Percentiles rank a stretch among this genome's conserved stretches.
phyloP scores from a whole-genome alignment of 53 echinoderm and acorn worm species.

The Apostichopus leukothele region DNA sequence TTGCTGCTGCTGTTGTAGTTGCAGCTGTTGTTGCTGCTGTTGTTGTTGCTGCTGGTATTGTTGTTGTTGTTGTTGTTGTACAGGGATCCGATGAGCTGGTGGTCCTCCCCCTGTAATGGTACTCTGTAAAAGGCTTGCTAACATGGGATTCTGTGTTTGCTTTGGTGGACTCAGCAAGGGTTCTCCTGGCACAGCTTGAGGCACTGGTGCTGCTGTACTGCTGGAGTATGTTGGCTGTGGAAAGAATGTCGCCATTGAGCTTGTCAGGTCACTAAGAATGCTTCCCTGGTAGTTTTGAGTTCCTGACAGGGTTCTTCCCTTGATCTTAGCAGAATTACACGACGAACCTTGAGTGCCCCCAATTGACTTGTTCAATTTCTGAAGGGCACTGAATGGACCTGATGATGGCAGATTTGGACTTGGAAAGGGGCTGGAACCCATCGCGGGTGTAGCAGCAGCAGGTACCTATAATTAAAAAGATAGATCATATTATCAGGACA shows the following conservation, averaged over 20 bases:
- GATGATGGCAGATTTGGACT: conserved; percentile 32
- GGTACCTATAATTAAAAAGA: conserved; percentile 18
- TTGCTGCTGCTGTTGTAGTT: conserved; percentile 44
- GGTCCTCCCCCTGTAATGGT: conserved; percentile 43
- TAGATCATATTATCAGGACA: neutral
- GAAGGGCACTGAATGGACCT: conserved; percentile 34
- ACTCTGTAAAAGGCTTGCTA: conserved; percentile 82
- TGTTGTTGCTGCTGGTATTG: conserved; percentile 16
- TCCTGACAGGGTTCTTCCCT: conserved; percentile 2
- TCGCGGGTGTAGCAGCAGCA: conserved; percentile 38
- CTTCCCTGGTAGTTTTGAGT: conserved; percentile 45
- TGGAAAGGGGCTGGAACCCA: conserved; percentile 2
- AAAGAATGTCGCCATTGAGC: conserved; percentile 57
- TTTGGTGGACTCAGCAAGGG: conserved; percentile 29
- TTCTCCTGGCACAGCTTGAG: neutral
- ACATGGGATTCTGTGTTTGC: conserved; percentile 91
- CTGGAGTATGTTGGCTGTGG: conserved; percentile 45
- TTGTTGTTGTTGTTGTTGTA: neutral
- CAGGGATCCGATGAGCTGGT: neutral
- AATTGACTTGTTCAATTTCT: conserved; percentile 13
- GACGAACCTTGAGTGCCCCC: neutral
- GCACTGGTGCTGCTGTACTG: neutral
- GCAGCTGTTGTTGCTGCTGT: neutral
- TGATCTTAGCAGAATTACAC: conserved; percentile 23
- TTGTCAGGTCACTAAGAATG: conserved; percentile 60